phyloP scores from a whole-genome alignment of 2,113 vertebrate genomes.

The Anser cygnoides region DNA sequence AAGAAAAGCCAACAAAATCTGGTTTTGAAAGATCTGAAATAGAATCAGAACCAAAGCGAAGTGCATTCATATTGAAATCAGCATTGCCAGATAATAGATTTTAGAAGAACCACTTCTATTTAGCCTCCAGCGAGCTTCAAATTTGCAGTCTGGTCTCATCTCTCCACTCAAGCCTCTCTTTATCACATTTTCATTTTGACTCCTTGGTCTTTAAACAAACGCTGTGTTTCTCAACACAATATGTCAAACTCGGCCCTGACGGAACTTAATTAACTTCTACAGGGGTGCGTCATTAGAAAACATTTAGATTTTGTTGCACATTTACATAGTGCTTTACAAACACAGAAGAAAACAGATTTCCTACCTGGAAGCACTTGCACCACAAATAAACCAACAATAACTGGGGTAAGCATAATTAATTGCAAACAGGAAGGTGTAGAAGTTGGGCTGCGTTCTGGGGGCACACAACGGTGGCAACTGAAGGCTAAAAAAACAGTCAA shows the following conservation, averaged over 20 bases:
- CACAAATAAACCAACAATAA: neutral
- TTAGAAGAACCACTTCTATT: neutral
- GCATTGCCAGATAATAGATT: neutral
- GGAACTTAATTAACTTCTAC: neutral
- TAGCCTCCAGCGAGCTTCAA: neutral
- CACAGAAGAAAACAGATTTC: neutral
- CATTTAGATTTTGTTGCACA: neutral
- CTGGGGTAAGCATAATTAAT: fast-evolving
- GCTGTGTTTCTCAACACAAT: neutral
- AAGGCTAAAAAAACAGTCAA: neutral
- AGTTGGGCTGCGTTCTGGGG: neutral
- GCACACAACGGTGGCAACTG: fast-evolving
- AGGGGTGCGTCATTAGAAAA: neutral
- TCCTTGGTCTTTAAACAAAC: neutral
- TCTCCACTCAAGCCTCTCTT: neutral
- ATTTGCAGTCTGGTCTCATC: constrained; percentile 42
- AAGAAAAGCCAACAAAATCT: neutral
- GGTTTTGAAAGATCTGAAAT: neutral
- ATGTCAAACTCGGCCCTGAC: neutral
- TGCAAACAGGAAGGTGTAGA: neutral
- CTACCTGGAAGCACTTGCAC: neutral
- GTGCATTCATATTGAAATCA: constrained; percentile 27
- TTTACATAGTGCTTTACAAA: neutral
- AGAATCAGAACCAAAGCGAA: constrained; percentile 16
- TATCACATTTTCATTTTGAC: neutral